Evolutionary conservation across 2,888 invertebrate genomes (phyloP), one percentile per base, ranked within the genome.

Genomic region (Orthosia cruda): DNA sequence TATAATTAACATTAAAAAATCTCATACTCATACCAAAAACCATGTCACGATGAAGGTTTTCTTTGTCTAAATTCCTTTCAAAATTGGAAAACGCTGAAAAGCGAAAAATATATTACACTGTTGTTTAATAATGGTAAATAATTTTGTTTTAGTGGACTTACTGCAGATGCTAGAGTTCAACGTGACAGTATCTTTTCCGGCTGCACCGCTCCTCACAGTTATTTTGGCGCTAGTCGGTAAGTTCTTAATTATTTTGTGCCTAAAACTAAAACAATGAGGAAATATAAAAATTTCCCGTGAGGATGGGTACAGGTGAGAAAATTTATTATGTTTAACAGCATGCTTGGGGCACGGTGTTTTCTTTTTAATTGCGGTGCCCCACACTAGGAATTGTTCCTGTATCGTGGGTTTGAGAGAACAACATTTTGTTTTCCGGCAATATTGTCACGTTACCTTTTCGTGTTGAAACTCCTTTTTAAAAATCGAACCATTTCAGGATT

Each of bases 91-190:
- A 11, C 5, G 9, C 16, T 26, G 26, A 4, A 5, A 59, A 40
- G 40, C 40, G 7, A n/a, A 40, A n/a, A 15, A 40, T 9, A 15
- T 23, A 55, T 0, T 3, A 32, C 3, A 18, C 9, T 40, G 13
- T 26, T 45, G 15, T 54, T 68, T 62, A 62, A 65, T 80, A 82
- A 80, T 73, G 40, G n/a, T 64, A 23, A 78, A 78, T 77, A 80
- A 88, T 80, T 76, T 94, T 95, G 93, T 97, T 97, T 72, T 97
- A 99, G 99, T 99, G 93, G 99, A 99, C 95, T 97, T 99, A 72
- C 97, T 99, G 86, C 99, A 99, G 96, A 99, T 99, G 99, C 96
- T 99, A 94, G 99, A 99, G 96, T 99, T 99, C 97, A 99, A 99
- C 96, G 98, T 99, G 80, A 98, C 98, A 4, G 98, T 99, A 71